Evolutionary conservation across 2,113 vertebrate genomes (phyloP).

Genomic region (Patagioenas fasciata): DNA sequence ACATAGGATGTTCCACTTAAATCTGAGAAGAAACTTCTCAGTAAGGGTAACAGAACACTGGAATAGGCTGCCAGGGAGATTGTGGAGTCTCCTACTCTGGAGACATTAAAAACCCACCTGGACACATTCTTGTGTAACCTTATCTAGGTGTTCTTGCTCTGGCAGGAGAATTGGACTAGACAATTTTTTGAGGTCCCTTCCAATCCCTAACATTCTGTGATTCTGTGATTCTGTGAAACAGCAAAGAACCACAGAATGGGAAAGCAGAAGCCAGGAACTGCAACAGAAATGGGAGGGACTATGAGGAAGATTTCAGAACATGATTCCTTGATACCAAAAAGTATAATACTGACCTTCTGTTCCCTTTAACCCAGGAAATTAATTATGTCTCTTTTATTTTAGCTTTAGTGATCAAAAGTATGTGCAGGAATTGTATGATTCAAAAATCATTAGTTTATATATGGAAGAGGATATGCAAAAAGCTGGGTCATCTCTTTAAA

Average conservation of each 20-base stretch:
- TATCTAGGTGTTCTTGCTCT: no score
- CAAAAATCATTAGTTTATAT: not conserved
- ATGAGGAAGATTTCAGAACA: not conserved
- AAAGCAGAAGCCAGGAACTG: not conserved
- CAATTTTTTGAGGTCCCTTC: no score
- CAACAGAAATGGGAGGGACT: not conserved
- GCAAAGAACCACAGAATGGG: not conserved
- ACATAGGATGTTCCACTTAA: no score
- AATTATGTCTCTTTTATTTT: not conserved
- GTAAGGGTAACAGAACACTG: no score
- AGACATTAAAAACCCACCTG: no score
- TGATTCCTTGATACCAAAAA: not conserved
- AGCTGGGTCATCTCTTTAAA: not conserved
- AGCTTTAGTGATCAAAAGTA: not conserved
- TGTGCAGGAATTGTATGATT: not conserved
- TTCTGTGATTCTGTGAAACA: not conserved
- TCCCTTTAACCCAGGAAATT: not conserved
- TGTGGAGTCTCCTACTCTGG: no score
- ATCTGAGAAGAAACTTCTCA: no score
- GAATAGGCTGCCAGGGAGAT: no score
- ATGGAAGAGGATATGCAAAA: not conserved
- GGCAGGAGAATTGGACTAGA: no score
- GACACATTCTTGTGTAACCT: no score
- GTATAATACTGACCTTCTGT: not conserved
- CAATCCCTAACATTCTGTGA: no score